Base-by-base conservation (phyloP, 2,888 invertebrate species). In the Drosophila paracracens region DNA sequence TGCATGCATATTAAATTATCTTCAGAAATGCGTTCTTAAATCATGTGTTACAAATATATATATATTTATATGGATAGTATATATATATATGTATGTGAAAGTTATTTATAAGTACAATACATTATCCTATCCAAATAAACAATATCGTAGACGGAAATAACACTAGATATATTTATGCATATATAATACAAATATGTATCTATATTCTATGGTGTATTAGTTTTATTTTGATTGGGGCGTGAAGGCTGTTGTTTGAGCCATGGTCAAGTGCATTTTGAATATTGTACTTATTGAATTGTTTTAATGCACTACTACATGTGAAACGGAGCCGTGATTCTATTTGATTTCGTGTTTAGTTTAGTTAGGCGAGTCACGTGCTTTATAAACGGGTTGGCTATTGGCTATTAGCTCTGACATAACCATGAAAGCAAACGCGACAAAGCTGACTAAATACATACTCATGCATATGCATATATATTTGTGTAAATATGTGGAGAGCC, bases 1-100 rank as follows among this genome's bases (percentile, higher is more conserved):
- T 70, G 80, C 71, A 66, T 76, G 88, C 79, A 83, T 85, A 73
- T 69, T 77, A 82, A 88, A 85, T 88, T 82, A 76, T 48, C 51
- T 46, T 71, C 69, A 70, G 70, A 74, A 70, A 78, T 88, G 76
- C 70, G 70, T 82, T 79, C 72, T 75, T 79, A 79, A 59, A 72
- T 75, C 83, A 83, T 76, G 79, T 84, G 88, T 75, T 59, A 48
- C 53, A 62, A n/a, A 38, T 62, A 61, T 54, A 63, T 61, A 53
- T 48, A 50, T 46, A 33, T 38, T 38, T 16, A 7, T 43, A 58
- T 46, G 59, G 18, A 50, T 58, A 56, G 2, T 46, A 25, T 21
- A 59, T 2, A 25, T 21, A 11, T 4, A 35, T 4, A 35, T 46
- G 18, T 43, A 51, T 38, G 25, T 59, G 54, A 2, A n/a, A 11